A percentile compares a stretch with the other conserved stretches of the same genome.
These are phyloP conservation scores for Pitta sordida DNA, from an alignment of 2,113 vertebrate genomes.

Conservation along the genomic window DNA sequence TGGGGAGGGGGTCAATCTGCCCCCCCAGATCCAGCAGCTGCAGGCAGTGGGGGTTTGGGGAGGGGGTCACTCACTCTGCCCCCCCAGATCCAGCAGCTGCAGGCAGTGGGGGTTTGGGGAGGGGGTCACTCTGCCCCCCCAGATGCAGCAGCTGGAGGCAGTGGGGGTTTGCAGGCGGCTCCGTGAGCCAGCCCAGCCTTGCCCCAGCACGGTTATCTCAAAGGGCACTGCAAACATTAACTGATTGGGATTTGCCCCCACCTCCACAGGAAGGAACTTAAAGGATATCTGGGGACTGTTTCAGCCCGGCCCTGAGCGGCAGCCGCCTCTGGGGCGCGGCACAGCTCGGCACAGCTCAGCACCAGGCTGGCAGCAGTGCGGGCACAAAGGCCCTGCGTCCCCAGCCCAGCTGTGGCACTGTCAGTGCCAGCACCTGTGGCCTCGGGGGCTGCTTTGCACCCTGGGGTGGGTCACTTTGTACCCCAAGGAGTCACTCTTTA, in stretches of 20 bases:
- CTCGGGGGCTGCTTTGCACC: not conserved
- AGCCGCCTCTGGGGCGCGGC: conserved; percentile 38
- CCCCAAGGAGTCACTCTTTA: too few relatives aligned
- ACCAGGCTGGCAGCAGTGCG: not conserved
- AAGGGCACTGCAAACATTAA: conserved; percentile 47
- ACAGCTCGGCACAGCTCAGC: not conserved
- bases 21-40: fast-evolving
- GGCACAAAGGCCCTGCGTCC: not conserved
- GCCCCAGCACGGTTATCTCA: conserved; percentile 10
- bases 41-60: not conserved
- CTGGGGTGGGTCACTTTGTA: not conserved
- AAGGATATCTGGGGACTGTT: conserved; percentile 51
- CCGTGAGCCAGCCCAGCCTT: conserved; percentile 11
- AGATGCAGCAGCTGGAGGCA: not conserved
- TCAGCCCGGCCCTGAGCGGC: conserved; percentile 15
- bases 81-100: fast-evolving
- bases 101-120: not conserved
- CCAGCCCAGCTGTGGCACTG: fast-evolving
- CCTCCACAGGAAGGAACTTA: conserved; percentile 60
- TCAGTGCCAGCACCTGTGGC: not conserved
- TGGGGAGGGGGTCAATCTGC: too few relatives aligned
- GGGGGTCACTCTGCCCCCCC: not conserved
- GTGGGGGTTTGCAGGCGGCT: not conserved
- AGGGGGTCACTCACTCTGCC: too few relatives aligned
- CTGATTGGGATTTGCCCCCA: conserved; percentile 48